These are phyloP conservation scores for Tholera decimalis DNA, from an alignment of 2,888 invertebrate genomes.

Conservation along the genomic window DNA sequence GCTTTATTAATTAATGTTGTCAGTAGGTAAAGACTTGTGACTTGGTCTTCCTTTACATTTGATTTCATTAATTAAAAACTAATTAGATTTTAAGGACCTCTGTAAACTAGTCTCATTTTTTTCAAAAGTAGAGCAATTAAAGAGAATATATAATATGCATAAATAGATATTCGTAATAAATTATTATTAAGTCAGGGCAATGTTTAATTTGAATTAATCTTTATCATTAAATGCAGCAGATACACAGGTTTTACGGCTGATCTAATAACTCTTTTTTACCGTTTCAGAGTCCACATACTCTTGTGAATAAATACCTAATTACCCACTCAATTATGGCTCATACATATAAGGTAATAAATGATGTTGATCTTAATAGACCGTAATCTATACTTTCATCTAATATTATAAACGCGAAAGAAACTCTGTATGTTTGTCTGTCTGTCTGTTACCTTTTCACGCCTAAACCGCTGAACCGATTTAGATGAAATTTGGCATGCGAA, in stretches of 20 bases:
- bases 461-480: too few species aligned
- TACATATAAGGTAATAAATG: background rate
- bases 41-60: constrained; percentile 7
- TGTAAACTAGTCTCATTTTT: constrained; percentile 18
- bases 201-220: constrained; percentile 5
- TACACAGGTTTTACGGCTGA: background rate
- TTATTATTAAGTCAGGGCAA: constrained; percentile 1
- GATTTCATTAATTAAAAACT: constrained; percentile 23
- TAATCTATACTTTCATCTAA: too few species aligned
- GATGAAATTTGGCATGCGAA: too few species aligned
- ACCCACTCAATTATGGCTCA: background rate
- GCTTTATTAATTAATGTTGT: constrained; percentile 4
- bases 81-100: background rate
- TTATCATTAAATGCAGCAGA: background rate
- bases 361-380: background rate
- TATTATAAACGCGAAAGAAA: too few species aligned
- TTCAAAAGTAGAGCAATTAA: background rate
- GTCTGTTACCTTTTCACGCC: too few species aligned
- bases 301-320: background rate
- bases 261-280: constrained; percentile 7
- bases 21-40: constrained; percentile 1
- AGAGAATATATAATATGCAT: too few species aligned
- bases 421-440: too few species aligned
- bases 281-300: background rate
- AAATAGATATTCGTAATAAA: background rate